phyloP scores from a whole-genome alignment of 2,113 vertebrate genomes.

The Nipponia nippon region DNA sequence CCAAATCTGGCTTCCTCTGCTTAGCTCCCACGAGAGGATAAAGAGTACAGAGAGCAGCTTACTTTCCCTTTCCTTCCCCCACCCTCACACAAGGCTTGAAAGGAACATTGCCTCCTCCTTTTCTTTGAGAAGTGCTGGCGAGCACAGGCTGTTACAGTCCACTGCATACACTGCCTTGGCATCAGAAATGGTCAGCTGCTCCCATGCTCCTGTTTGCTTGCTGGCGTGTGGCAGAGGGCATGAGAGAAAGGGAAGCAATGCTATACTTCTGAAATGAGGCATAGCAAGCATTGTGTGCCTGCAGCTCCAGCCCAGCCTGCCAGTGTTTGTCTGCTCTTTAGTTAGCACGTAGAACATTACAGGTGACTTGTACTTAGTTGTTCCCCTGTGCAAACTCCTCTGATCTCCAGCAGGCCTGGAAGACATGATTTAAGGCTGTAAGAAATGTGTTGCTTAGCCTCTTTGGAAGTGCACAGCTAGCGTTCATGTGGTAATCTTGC shows the following conservation, averaged over 20 bases:
- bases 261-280: not conserved
- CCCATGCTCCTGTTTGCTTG: not conserved
- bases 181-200: not conserved
- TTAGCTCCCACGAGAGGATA: not conserved
- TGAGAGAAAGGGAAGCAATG: not conserved
- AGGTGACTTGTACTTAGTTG: not conserved
- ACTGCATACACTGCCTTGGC: not conserved
- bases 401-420: not conserved
- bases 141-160: not conserved
- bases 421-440: not conserved
- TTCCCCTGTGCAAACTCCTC: not conserved
- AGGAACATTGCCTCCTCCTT: not conserved
- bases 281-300: not conserved
- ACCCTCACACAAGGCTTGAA: not conserved
- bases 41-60: not conserved
- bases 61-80: not conserved
- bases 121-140: not conserved
- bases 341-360: constrained; percentile 3
- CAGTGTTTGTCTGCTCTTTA: not conserved
- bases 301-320: not conserved
- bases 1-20: not conserved
- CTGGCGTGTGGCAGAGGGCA: not conserved
- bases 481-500: not conserved
- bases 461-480: not conserved
- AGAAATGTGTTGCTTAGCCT: not conserved